These are phyloP conservation scores for Limnephilus marmoratus DNA, from an alignment of 2,888 invertebrate species.

Conservation along the genomic window DNA sequence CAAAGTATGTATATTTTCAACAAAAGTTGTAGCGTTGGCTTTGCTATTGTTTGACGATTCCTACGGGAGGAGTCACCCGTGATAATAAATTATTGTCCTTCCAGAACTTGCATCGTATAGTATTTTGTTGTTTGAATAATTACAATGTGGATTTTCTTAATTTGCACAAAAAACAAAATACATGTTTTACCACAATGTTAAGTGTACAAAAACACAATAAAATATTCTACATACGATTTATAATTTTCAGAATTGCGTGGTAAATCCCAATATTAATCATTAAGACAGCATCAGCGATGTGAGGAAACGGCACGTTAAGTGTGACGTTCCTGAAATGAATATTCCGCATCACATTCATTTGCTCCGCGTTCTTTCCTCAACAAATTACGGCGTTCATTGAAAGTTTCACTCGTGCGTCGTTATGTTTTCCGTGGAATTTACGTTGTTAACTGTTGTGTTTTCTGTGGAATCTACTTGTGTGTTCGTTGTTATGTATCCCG, in stretches of 20 bases:
- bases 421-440: neutral
- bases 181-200: neutral
- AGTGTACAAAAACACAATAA: neutral
- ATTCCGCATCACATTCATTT: neutral
- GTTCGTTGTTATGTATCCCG: neutral
- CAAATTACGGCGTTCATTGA: conserved; percentile 11
- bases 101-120: too few species aligned
- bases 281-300: neutral
- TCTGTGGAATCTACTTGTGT: too few species aligned
- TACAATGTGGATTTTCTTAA: too few species aligned
- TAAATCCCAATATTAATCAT: neutral
- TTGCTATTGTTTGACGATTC: too few species aligned
- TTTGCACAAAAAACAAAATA: neutral
- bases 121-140: too few species aligned
- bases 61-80: too few species aligned
- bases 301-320: neutral
- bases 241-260: neutral
- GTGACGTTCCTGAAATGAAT: neutral
- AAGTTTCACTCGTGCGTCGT: conserved; percentile 11
- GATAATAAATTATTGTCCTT: too few species aligned
- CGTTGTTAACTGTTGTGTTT: neutral
- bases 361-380: neutral
- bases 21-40: too few species aligned
- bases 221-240: neutral
- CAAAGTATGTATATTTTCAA: too few species aligned